Conservation (phyloP, 1,140 invertebrate genomes). For the Bathynomus jamesi region DNA sequence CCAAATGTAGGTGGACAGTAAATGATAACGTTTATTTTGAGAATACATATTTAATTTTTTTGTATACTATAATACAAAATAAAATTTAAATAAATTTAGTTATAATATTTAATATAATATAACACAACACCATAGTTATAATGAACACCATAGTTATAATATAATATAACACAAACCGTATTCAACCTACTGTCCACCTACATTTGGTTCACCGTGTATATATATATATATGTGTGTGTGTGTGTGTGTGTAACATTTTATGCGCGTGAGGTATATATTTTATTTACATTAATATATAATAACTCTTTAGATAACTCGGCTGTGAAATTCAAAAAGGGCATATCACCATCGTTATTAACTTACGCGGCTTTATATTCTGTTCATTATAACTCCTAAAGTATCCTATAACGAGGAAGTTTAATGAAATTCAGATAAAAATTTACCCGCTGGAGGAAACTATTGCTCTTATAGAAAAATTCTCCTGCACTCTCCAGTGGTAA, state of each 20-base stretch:
- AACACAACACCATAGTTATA: too few relatives aligned
- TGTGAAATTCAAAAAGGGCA: background rate
- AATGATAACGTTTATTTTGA: too few relatives aligned
- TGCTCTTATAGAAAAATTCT: background rate
- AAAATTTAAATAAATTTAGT: too few relatives aligned
- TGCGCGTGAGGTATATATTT: too few relatives aligned
- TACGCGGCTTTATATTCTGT: background rate
- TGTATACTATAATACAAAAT: too few relatives aligned
- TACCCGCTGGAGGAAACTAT: background rate
- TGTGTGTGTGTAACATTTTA: background rate
- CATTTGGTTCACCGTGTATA: too few relatives aligned
- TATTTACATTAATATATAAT: background rate
- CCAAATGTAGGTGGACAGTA: too few relatives aligned
- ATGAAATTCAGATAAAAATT: conserved; percentile 2
- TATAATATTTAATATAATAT: too few relatives aligned
- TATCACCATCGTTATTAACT: background rate
- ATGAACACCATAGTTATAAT: too few relatives aligned
- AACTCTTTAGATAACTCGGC: background rate
- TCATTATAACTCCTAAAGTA: background rate
- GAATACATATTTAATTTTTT: too few relatives aligned
- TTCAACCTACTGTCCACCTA: too few relatives aligned
- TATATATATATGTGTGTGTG: background rate
- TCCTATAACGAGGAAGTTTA: background rate
- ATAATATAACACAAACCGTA: too few relatives aligned
- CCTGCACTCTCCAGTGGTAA: background rate